Base-by-base conservation (phyloP, 37 sponge, comb jelly and placozoan species). In the Ianthella basta region DNA sequence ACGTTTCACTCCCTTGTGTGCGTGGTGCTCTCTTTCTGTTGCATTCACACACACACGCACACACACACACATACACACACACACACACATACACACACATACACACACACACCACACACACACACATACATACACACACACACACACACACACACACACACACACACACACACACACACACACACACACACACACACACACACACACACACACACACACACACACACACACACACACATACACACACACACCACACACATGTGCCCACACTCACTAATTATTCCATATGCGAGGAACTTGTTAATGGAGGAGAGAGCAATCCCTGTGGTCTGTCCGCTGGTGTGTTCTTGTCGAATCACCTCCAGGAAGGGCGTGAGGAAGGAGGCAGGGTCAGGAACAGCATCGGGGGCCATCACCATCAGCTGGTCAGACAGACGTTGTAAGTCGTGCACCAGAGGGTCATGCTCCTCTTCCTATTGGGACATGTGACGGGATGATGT, bases 271-370 rank as follows among this genome's bases (percentile, higher is more conserved):
- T n/a, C n/a, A n/a, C n/a, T 84, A 32, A 95, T 88, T 12, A 92
- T 59, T 35, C 89, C 92, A 61, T 95, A 98, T 0, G 92, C 81
- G 0, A 98, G 91, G 41, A 98, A 91, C 85, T 95, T 98, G 83
- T 98, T 90, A 36, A 98, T 81, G 15, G 94, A 77, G n/a, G 89
- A 78, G 23, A 98, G 91, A 30, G 99, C 99, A 77, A 94, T 84
- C 15, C 99, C 99, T 53, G 99, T 98, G 65, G 94, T 77, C 19
- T 92, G 94, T 14, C 99, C 99, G 0, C 85, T 96, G 32, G 96
- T 98, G 63, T 95, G 88, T 33, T 95, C 96, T 19, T 84, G 82
- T n/a, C 85, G 83, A 23, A 98, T 87, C 35, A 98, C 92, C 65
- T 87, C 92, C 79, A 96, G 84, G 80, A 98, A n/a, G 18, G 99